phyloP scores from a whole-genome alignment of 2,797 vertebrate species.

The Momotus momota region DNA sequence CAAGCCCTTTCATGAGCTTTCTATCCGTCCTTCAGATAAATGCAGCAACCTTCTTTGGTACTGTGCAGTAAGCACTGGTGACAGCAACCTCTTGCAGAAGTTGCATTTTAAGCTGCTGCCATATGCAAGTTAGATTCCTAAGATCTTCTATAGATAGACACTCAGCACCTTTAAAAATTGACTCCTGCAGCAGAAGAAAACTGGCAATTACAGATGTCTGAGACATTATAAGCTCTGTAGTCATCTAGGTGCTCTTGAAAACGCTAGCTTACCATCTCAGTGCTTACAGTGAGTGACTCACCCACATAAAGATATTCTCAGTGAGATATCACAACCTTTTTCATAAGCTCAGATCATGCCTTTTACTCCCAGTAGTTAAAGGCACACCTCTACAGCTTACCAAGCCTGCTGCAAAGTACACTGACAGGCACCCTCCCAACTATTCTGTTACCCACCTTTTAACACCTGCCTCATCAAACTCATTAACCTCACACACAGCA shows the following conservation, averaged over 20 bases:
- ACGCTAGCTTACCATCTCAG: rapidly evolving
- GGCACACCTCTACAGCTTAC: not conserved
- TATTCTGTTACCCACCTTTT: not conserved
- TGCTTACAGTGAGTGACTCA: not conserved
- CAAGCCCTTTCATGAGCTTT: not conserved
- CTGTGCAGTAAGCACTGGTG: not conserved
- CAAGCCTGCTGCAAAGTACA: not conserved
- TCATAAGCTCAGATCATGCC: not conserved
- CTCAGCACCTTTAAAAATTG: not conserved
- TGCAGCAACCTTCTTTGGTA: not conserved
- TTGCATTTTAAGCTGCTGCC: not conserved
- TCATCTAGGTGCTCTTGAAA: not conserved
- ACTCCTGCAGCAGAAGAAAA: not conserved
- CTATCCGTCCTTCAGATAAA: not conserved
- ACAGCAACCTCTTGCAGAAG: not conserved
- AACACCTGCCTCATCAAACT: not conserved
- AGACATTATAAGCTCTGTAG: not conserved
- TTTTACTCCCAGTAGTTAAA: not conserved
- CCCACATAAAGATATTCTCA: not conserved
- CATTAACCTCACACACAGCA: not conserved
- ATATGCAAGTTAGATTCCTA: not conserved
- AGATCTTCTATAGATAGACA: not conserved
- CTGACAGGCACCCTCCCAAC: not conserved
- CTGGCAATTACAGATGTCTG: not conserved
- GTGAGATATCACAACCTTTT: not conserved